These are phyloP conservation scores for Hycleus phaleratus DNA, from an alignment of 1,140 invertebrate species.

Conservation along the genomic window DNA sequence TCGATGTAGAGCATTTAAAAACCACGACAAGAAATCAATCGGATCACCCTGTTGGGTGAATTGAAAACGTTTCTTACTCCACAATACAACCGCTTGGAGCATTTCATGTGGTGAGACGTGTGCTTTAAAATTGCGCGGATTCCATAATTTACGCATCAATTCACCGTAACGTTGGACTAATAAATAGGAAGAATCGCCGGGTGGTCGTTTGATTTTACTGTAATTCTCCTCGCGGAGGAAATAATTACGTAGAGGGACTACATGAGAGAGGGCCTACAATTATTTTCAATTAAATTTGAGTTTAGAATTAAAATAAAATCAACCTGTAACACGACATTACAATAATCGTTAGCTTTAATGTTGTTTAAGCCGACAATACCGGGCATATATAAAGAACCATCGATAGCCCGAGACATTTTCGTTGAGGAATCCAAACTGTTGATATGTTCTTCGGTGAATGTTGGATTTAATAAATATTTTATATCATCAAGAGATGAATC, in stretches of 20 bases:
- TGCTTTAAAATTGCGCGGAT: slow-evolving; percentile 97
- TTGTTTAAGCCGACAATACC: slow-evolving; percentile 97
- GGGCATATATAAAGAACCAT: slow-evolving; percentile 93
- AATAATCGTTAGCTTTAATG: slow-evolving; percentile 99
- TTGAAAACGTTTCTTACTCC: slow-evolving; percentile 97
- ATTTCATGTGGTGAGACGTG: slow-evolving; percentile 99
- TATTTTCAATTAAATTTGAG: too few relatives aligned
- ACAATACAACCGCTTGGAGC: slow-evolving; percentile 97
- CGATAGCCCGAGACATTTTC: slow-evolving; percentile 90
- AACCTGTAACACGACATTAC: slow-evolving; percentile 95
- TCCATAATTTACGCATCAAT: slow-evolving; percentile 96
- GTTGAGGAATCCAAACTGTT: slow-evolving; percentile 68
- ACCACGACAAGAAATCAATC: slow-evolving; percentile 94
- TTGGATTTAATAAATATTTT: slow-evolving; percentile 98
- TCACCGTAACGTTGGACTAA: slow-evolving; percentile 96
- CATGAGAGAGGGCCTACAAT: slow-evolving; percentile 83
- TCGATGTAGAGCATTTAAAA: slow-evolving; percentile 87
- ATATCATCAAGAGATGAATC: slow-evolving; percentile 98
- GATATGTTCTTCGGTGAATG: slow-evolving; percentile 82
- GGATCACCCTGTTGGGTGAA: slow-evolving; percentile 99
- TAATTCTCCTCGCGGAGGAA: slow-evolving; percentile 94
- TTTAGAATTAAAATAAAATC: background rate
- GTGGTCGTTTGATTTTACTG: slow-evolving; percentile 76
- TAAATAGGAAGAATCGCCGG: slow-evolving; percentile 86
- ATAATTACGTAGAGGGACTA: slow-evolving; percentile 88